A percentile compares a stretch with the other conserved stretches of the same genome.
phyloP scores from a whole-genome alignment of 2,888 invertebrate species.

The Chydorus sphaericus region DNA sequence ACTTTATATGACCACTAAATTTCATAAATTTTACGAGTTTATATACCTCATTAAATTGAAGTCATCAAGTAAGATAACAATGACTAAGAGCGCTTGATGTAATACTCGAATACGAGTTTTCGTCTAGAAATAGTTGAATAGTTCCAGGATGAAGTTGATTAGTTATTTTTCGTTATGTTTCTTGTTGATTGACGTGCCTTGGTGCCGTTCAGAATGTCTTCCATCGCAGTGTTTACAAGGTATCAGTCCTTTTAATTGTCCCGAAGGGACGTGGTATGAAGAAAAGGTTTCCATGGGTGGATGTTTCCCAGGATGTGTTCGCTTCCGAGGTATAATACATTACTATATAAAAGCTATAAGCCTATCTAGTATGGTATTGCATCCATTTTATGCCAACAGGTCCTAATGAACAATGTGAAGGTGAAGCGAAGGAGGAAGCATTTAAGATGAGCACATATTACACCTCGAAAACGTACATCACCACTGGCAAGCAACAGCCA shows the following conservation, averaged over 20 bases:
- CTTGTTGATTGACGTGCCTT: background rate
- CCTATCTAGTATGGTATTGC: no score
- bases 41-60: no score
- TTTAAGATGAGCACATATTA: background rate
- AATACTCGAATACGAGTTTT: no score
- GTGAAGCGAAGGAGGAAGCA: background rate
- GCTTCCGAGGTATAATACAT: slow-evolving; percentile 16
- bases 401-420: background rate
- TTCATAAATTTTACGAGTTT: no score
- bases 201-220: background rate
- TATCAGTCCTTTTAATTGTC: slow-evolving; percentile 7
- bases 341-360: no score
- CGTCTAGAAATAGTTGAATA: no score
- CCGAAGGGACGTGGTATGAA: slow-evolving; percentile 13
- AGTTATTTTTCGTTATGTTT: background rate
- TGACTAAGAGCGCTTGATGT: no score
- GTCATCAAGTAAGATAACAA: no score
- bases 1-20: no score
- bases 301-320: slow-evolving; percentile 21
- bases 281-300: slow-evolving; percentile 19
- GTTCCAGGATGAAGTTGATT: background rate
- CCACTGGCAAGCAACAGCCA: slow-evolving; percentile 12
- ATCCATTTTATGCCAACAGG: background rate
- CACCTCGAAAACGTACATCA: background rate
- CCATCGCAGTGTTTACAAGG: background rate